Evolutionary conservation across 37 sponge, comb jelly and placozoan species (phyloP), one percentile per base, ranked within the genome.

Genomic region (Axinella damicornis): DNA sequence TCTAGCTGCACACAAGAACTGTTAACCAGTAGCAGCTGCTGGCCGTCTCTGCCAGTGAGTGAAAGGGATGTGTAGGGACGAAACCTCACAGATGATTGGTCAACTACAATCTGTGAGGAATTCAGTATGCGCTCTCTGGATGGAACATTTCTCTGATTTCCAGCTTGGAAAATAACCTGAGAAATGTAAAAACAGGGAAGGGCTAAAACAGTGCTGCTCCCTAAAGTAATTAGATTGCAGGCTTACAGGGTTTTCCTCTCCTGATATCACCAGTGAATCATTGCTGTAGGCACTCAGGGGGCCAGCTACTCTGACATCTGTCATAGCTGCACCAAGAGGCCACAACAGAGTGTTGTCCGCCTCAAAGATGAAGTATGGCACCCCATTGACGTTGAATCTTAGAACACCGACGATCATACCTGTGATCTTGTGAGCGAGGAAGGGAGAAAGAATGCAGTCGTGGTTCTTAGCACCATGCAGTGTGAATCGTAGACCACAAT

Each of bases 371-470:
- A 89, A 67, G 58, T 76, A 88, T 41, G 82, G 79, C 16, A 56
- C 61, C 16, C 89, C 89, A 30, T 17, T 18, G 4, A 54, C 22
- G 0, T 46, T 32, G 35, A 89, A 83, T 17, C 69, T 36, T 16
- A 89, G 78, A 5, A 89, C 84, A 0, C 76, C 77, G 33, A 89
- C 53, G 41, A 89, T 71, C 2, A 71, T 52, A 36, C 78, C 76
- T 22, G 82, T 89, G 5, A 89, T 35, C 89, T 89, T 58, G 13
- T 34, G 37, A 16, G n/a, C 17, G 54, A 79, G 80, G 20, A 30
- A 34, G 46, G 38, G 27, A 52, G 15, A 40, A 17, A 0, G 25
- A 14, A 17, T 22, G 52, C 4, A 53, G 24, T 2, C 52, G 40
- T 0, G 27, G 52, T 41, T n/a, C n/a, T n/a, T 5, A 61, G 62